These are phyloP conservation scores for Frankliniella fusca DNA, from an alignment of 2,888 invertebrate species.

Conservation along the genomic window DNA sequence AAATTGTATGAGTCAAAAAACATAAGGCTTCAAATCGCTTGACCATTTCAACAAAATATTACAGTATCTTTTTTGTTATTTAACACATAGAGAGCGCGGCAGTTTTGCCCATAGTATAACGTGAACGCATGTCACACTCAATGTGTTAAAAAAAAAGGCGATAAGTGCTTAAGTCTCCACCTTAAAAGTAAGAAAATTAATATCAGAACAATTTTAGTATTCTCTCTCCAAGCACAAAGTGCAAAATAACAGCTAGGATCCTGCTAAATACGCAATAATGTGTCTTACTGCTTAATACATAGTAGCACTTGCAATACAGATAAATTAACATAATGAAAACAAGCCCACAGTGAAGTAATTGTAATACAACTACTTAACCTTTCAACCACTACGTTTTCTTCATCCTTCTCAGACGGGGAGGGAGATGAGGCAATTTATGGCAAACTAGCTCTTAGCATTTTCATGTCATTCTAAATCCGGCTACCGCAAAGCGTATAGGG, in stretches of 20 bases:
- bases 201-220: neutral
- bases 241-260: neutral
- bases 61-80: too few species aligned
- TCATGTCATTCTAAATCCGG: too few species aligned
- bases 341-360: neutral
- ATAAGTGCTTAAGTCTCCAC: neutral
- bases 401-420: too few species aligned
- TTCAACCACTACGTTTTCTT: neutral
- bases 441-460: too few species aligned
- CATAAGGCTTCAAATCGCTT: neutral
- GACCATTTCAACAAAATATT: neutral
- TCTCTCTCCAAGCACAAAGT: neutral
- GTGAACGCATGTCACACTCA: neutral
- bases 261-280: neutral
- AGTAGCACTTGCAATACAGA: neutral
- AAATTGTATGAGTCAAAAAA: neutral
- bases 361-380: neutral
- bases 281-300: neutral
- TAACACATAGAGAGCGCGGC: neutral
- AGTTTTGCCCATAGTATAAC: neutral
- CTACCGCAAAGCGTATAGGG: too few species aligned
- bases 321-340: neutral
- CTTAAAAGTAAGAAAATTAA: neutral
- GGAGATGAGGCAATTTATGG: too few species aligned
- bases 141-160: neutral